Conservation (phyloP, 2,797 vertebrate species). For the Meda fulgida region DNA sequence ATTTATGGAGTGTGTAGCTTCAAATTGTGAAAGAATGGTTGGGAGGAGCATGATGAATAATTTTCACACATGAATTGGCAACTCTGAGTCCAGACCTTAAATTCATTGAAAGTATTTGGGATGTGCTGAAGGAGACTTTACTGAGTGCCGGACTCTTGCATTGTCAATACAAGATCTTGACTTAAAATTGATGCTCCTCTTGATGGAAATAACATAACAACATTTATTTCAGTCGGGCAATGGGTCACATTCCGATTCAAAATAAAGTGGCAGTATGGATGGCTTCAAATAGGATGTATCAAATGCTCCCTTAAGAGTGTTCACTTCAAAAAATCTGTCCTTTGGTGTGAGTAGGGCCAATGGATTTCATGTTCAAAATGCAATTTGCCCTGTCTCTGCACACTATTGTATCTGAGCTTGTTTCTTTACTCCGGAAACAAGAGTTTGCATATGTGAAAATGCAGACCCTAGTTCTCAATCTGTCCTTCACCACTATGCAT, state of each 20-base stretch:
- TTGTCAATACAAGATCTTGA: too few species aligned
- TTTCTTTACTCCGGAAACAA: not conserved
- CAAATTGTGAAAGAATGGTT: too few species aligned
- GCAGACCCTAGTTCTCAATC: not conserved
- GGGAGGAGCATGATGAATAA: too few species aligned
- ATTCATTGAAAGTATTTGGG: too few species aligned
- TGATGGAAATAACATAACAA: too few species aligned
- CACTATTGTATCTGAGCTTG: not conserved
- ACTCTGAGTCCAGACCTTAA: too few species aligned
- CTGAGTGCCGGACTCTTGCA: too few species aligned
- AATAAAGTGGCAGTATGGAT: not conserved
- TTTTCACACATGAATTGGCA: too few species aligned
- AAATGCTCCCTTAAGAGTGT: not conserved
- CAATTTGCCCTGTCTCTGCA: not conserved
- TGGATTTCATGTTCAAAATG: not conserved
- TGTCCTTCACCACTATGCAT: not conserved
- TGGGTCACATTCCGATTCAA: not conserved
- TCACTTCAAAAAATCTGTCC: not conserved
- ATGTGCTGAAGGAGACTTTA: too few species aligned
- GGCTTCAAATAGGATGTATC: slow-evolving; percentile 1
- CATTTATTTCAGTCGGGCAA: too few species aligned
- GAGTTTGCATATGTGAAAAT: not conserved
- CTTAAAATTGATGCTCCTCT: too few species aligned
- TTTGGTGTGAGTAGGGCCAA: not conserved
- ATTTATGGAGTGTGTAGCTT: too few species aligned